Conservation (phyloP, 2,888 invertebrate genomes). For the Caenorhabditis wallacei region DNA sequence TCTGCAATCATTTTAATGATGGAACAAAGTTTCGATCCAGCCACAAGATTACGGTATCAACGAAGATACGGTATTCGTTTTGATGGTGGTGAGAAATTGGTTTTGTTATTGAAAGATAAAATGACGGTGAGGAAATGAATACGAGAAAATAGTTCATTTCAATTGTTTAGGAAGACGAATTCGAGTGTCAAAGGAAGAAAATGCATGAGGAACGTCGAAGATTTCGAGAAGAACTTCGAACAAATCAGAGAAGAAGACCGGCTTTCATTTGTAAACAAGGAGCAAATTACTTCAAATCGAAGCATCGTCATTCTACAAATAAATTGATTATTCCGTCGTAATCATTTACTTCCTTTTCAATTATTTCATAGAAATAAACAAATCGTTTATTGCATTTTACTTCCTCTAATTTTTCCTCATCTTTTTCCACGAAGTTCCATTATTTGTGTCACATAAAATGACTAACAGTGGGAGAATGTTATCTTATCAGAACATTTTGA, state of each 20-base stretch:
- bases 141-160: not conserved
- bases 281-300: constrained; percentile 68
- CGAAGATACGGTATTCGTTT: constrained; percentile 94
- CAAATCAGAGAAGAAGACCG: constrained; percentile 59
- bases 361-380: not conserved
- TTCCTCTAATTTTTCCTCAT: not conserved
- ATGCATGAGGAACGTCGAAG: constrained; percentile 93
- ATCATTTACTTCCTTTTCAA: not conserved
- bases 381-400: not conserved
- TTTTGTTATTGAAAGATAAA: constrained; percentile 75
- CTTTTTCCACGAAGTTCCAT: not conserved
- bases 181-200: constrained; percentile 95
- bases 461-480: constrained; percentile 29
- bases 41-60: constrained; percentile 91
- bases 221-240: constrained; percentile 89
- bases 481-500: constrained; percentile 37
- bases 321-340: constrained; percentile 13
- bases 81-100: constrained; percentile 78
- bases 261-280: constrained; percentile 66
- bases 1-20: constrained; percentile 97
- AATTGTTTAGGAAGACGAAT: constrained; percentile 90
- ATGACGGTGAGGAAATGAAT: constrained; percentile 60
- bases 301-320: constrained; percentile 27
- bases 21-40: constrained; percentile 94
- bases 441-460: constrained; percentile 1